Percentiles rank a stretch among this genome's conserved stretches.
Conservation (phyloP, 2,888 invertebrate genomes). For the Ornithoptera alexandrae region DNA sequence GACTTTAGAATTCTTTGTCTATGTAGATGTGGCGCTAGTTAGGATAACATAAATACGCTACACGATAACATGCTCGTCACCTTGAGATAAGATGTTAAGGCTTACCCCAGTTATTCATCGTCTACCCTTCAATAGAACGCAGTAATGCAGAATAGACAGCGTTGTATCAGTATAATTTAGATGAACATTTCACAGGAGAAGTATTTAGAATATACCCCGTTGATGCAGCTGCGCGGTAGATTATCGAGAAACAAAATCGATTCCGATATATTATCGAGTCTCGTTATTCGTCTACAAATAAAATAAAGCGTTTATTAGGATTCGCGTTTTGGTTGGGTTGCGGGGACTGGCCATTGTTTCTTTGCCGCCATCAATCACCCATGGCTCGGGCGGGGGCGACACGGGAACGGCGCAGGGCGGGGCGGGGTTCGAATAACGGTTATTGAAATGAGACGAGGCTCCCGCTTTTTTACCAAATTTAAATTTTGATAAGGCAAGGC, state of each 20-base stretch:
- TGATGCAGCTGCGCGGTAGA: constrained; percentile 53
- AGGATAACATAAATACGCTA: too few species aligned
- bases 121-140: too few species aligned
- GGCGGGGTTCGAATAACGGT: constrained; percentile 70
- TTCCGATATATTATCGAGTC: constrained; percentile 70
- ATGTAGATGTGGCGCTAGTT: too few species aligned
- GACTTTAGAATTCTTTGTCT: too few species aligned
- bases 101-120: too few species aligned
- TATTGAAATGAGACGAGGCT: constrained; percentile 78
- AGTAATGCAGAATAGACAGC: too few species aligned
- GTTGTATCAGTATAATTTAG: too few species aligned
- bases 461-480: constrained; percentile 78
- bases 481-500: constrained; percentile 79
- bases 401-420: constrained; percentile 41
- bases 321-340: constrained; percentile 70
- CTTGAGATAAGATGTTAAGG: too few species aligned
- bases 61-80: too few species aligned
- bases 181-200: constrained; percentile 8
- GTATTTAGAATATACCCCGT: constrained; percentile 16
- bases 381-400: constrained; percentile 54
- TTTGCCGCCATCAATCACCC: constrained; percentile 75
- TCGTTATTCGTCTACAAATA: constrained; percentile 73
- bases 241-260: constrained; percentile 69
- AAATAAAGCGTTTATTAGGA: constrained; percentile 79
- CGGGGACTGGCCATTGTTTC: constrained; percentile 74